Evolutionary conservation across 1,140 invertebrate genomes (phyloP), one percentile per base, ranked within the genome.

Genomic region (Cephus cinctus): DNA sequence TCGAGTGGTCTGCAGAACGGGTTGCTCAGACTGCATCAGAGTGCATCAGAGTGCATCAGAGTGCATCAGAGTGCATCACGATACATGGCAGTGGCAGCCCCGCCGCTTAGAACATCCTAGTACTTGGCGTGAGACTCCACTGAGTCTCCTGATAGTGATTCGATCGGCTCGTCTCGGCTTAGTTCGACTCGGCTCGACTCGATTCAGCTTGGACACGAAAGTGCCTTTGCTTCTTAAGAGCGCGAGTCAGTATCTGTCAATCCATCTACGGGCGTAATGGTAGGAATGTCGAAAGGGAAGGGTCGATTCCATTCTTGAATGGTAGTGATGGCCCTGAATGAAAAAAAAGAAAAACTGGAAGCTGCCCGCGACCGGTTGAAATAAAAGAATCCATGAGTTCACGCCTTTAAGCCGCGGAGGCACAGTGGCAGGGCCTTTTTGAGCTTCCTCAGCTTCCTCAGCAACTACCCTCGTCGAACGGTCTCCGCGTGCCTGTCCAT

Each of bases 211-310:
- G 25, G 25, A 8, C n/a, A 27, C n/a, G 6, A n/a, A 27, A n/a
- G 25, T n/a, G 6, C 6, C 25, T n/a, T 27, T n/a, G 25, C 5
- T 21, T 41, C 39, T 50, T 43, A 43, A 50, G 47, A 50, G 47
- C 8, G 4, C 44, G 34, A 21, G 6, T n/a, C 25, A n/a, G 25
- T 31, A 45, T 34, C 31, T 27, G 16, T 38, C 39, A 34, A 43
- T 43, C 47, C 47, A 43, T 50, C 41, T 50, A 50, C 47, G 40
- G 40, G 34, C 30, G 40, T 43, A 50, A 43, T 50, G 47, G 47
- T 23, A 43, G 34, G 39, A 50, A 50, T 43, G 47, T 50, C 47
- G 40, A 50, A 50, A 43, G 47, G 40, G 47, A 47, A 38, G 45
- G 45, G 23, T 47, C 45, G 36, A 30, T 47, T 47, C 45, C 45